Evolutionary conservation across 2,797 vertebrate genomes (phyloP).

Genomic region (Silurus lanzhouensis): DNA sequence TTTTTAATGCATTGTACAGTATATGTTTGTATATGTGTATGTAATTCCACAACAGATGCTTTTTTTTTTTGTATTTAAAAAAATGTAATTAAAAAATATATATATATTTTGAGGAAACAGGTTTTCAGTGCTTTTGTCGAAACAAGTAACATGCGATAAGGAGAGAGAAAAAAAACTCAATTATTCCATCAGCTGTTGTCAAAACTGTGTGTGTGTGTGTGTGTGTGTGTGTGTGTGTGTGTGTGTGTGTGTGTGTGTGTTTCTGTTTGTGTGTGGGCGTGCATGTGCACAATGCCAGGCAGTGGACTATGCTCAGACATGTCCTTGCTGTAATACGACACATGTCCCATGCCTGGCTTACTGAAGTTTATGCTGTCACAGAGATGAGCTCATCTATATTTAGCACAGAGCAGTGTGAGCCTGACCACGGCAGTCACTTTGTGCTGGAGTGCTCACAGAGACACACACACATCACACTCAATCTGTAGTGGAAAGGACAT

Average conservation of each 20-base stretch:
- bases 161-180: not conserved
- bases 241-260: not conserved
- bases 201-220: not conserved
- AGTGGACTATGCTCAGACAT: constrained; percentile 39
- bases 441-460: constrained; percentile 35
- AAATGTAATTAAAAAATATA: not conserved
- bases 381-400: constrained; percentile 67
- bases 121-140: not conserved
- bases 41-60: not conserved
- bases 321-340: constrained; percentile 63
- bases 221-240: not conserved
- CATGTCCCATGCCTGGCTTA: constrained; percentile 51
- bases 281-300: constrained; percentile 10
- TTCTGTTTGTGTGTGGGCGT: not conserved
- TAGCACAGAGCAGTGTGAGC: constrained; percentile 60
- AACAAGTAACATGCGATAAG: not conserved
- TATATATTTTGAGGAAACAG: not conserved
- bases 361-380: constrained; percentile 57
- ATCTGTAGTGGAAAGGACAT: constrained; percentile 47
- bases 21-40: not conserved
- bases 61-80: no score
- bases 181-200: not conserved
- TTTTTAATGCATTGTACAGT: not conserved
- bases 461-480: constrained; percentile 26
- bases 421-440: constrained; percentile 44